Conservation (phyloP, 2,797 vertebrate species). For the Rhinoraja longicauda region DNA sequence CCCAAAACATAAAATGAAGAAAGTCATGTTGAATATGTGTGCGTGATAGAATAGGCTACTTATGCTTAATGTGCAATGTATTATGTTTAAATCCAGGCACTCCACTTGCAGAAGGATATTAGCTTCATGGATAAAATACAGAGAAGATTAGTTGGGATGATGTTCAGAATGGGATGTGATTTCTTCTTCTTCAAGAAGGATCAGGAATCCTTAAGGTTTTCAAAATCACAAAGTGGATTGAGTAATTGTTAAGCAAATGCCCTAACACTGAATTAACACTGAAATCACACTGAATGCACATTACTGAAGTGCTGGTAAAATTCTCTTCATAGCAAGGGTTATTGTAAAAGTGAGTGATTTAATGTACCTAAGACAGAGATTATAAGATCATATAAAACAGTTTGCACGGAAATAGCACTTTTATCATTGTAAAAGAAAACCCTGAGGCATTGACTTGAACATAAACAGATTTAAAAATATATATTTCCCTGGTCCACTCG, state of each 20-base stretch:
- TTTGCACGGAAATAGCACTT: neutral
- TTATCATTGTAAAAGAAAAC: neutral
- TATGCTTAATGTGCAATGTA: no score
- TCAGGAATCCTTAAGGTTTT: neutral
- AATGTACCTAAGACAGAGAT: neutral
- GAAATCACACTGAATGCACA: neutral
- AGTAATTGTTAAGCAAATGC: neutral
- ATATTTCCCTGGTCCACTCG: no score
- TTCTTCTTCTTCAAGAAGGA: neutral
- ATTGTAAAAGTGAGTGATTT: neutral
- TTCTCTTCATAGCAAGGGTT: neutral
- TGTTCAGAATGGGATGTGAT: neutral
- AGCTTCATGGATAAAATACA: neutral
- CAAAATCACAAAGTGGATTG: neutral
- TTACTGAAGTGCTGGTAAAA: neutral
- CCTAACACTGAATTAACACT: neutral
- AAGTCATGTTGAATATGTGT: no score
- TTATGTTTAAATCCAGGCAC: neutral
- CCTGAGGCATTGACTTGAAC: neutral
- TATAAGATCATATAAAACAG: neutral
- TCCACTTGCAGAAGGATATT: neutral
- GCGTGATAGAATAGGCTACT: neutral
- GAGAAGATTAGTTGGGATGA: no score
- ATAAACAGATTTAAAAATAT: neutral
- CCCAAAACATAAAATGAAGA: no score